Evolutionary conservation across 1,140 invertebrate species (phyloP).

Genomic region (Spodoptera litura): DNA sequence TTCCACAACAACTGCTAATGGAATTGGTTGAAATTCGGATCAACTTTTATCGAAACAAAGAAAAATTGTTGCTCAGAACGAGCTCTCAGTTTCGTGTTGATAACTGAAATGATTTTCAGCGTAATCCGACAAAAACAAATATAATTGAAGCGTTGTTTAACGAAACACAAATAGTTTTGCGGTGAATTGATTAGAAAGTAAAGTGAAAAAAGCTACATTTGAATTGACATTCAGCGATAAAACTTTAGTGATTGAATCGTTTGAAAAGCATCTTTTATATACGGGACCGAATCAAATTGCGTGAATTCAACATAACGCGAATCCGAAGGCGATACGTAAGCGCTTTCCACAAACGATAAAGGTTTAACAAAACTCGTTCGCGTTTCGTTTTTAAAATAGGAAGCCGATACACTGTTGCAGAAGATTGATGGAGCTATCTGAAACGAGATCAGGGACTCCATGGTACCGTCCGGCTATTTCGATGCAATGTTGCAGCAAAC

Average conservation of each 20-base stretch:
- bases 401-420: constrained; percentile 64
- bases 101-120: constrained; percentile 41
- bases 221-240: constrained; percentile 26
- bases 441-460: constrained; percentile 71
- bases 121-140: constrained; percentile 39
- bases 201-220: constrained; percentile 28
- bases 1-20: constrained; percentile 61
- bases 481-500: constrained; percentile 56
- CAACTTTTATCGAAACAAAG: constrained; percentile 56
- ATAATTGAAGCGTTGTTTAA: constrained; percentile 13
- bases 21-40: constrained; percentile 56
- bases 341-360: constrained; percentile 52
- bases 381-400: constrained; percentile 59
- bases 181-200: constrained; percentile 48
- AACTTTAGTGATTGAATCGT: constrained; percentile 45
- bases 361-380: constrained; percentile 53
- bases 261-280: constrained; percentile 47
- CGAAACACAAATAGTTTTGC: constrained; percentile 22
- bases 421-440: constrained; percentile 80
- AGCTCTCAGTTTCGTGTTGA: constrained; percentile 40
- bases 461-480: constrained; percentile 43
- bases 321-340: constrained; percentile 50
- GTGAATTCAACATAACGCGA: constrained; percentile 45
- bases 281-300: constrained; percentile 44
- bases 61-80: constrained; percentile 55